Base-by-base conservation (phyloP, 1,140 invertebrate species). In the Meloidogyne exigua region DNA sequence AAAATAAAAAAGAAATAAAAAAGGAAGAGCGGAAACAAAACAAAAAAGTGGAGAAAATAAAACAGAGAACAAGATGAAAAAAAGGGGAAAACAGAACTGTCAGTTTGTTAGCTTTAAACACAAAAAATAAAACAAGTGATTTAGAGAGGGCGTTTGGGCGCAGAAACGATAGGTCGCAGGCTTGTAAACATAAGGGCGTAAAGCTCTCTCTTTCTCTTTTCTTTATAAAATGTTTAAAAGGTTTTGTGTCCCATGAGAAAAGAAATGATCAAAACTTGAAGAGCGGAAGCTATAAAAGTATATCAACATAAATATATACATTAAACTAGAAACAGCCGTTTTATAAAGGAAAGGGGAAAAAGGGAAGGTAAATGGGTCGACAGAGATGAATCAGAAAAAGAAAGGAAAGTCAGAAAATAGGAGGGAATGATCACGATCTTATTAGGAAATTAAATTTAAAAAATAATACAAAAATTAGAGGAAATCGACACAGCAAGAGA, bases 281-380 rank as follows among this genome's bases (percentile, higher is more conserved):
- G 18, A 57, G 49, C 49, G 49, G 49, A 57, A 57, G 49, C 49
- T 57, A 57, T 57, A 57, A 57, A 57, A n/a, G 49, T 57, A 57
- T 18, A 13, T 18, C 15, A 3, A 49, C 4, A 57, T 21, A 57
- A 15, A n/a, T n/a, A 7, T n/a, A 32, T 39, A 39, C 10, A 39
- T 39, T 39, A 9, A 9, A 39, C 4, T 68, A 42, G 65, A 67
- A 39, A 68, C 66, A 68, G 49, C 5, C 49, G 49, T n/a, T 57
- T 32, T 39, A 4, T 9, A 39, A 12, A n/a, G 18, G 18, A 57
- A n/a, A 5, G 49, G 9, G 10, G 10, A 9, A 10, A 7, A 10
- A 39, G 9, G 36, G 9, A 9, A 39, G 4, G 10, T 39, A 39
- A 39, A 39, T 39, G 36, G 36, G 36, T 39, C 36, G 36, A 39